These are phyloP conservation scores for Gadus macrocephalus DNA, from an alignment of 2,113 vertebrate species.

Conservation along the genomic window DNA sequence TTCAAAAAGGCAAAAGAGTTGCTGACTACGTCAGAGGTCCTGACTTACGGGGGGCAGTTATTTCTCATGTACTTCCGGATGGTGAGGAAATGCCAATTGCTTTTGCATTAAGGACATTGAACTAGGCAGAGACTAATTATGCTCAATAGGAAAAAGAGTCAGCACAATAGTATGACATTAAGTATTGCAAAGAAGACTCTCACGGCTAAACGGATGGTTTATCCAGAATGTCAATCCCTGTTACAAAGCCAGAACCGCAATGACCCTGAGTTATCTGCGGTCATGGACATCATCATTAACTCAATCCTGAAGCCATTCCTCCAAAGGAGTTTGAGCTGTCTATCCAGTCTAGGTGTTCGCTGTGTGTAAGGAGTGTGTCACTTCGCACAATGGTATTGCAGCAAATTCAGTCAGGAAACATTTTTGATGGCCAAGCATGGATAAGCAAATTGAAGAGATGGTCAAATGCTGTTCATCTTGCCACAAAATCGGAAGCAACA, in stretches of 20 bases:
- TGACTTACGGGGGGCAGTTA: constrained; percentile 24
- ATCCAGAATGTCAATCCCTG: constrained; percentile 37
- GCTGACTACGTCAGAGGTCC: constrained; percentile 66
- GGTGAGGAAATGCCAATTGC: constrained; percentile 67
- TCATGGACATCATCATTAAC: constrained; percentile 1
- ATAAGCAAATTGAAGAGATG: constrained; percentile 10
- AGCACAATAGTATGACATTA: constrained; percentile 37
- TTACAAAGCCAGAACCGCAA: not conserved
- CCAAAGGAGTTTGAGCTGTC: not conserved
- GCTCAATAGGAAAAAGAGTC: constrained; percentile 40
- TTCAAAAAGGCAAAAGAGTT: constrained; percentile 62
- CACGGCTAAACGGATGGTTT: constrained; percentile 38
- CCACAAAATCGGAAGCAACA: constrained; percentile 9
- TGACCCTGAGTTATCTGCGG: not conserved
- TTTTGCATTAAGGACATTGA: constrained; percentile 47
- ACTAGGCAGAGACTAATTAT: constrained; percentile 46
- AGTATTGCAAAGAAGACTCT: constrained; percentile 26
- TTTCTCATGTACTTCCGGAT: constrained; percentile 60
- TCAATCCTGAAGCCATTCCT: not conserved
- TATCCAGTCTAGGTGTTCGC: constrained; percentile 15
- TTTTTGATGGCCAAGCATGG: constrained; percentile 23
- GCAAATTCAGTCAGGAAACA: constrained; percentile 16
- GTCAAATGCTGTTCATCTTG: constrained; percentile 11
- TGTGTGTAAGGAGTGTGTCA: constrained; percentile 7
- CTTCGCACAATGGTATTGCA: constrained; percentile 10